Base-by-base conservation (phyloP, 2,113 vertebrate species). In the Casuarius casuarius region DNA sequence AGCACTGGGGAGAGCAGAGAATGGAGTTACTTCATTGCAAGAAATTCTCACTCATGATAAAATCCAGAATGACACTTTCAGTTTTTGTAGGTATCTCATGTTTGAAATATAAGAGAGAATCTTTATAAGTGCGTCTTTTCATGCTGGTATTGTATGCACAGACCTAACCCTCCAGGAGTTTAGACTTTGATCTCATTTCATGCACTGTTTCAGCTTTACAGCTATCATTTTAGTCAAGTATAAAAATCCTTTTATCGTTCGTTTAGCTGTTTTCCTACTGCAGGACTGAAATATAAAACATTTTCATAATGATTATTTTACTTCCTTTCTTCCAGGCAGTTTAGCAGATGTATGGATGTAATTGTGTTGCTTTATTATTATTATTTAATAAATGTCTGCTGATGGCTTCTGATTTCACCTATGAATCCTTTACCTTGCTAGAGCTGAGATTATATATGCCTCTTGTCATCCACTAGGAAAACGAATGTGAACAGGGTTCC, bases 151-250 rank as follows among this genome's bases (percentile, higher is more conserved):
- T 79, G 15, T 20, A 61, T 72, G 48, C 22, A 73, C 31, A 92
- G 59, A 71, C 33, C 22, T 75, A 54, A 68, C 46, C 42, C 88
- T 91, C 44, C 54, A 93, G 85, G 63, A 94, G 38, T 89, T 96
- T 90, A 73, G 44, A 78, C 15, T 96, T 74, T 87, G 83, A 80
- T 89, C 84, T 66, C 46, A 78, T 92, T 96, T 96, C 80, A 93
- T 76, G 70, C 40, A 72, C 70, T 66, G 44, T 54, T 97, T 96
- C 56, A 91, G 16, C 33, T 92, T 94, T 74, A 71, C 19, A 95
- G 40, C 33, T 83, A 81, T 75, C 16, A 28, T 81, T 89, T 87
- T 54, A 85, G 18, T 65, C 63, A 93, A 83, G 22, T 63, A 88
- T 42, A 85, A 91, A 84, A 52, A 70, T 59, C 33, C 6, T 92